Percentiles rank a stretch among this genome's conserved stretches.
These are phyloP conservation scores for Lamprotornis superbus DNA, from an alignment of 2,113 vertebrate species.

Conservation along the genomic window DNA sequence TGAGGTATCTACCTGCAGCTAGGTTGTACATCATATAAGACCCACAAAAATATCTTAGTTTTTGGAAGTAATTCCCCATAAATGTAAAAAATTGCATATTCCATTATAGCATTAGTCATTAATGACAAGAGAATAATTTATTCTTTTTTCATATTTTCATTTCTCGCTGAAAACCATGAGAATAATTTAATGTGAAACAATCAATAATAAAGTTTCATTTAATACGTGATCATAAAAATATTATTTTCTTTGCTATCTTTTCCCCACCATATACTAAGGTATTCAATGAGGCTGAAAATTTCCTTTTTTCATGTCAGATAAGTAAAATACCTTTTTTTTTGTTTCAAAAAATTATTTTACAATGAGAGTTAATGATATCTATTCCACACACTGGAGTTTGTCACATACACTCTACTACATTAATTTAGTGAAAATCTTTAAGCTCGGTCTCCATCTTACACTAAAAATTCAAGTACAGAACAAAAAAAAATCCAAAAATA, in stretches of 20 bases:
- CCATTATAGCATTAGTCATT: neutral
- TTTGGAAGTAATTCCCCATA: neutral
- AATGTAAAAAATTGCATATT: neutral
- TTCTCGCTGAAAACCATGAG: neutral
- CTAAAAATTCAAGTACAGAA: neutral
- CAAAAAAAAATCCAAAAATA: neutral
- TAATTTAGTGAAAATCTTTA: neutral
- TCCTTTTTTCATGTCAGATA: neutral
- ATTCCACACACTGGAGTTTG: neutral
- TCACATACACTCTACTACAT: neutral
- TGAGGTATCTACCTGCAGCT: neutral
- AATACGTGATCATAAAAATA: neutral
- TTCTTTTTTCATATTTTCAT: neutral
- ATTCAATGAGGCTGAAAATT: neutral
- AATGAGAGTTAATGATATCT: neutral
- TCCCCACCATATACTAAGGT: neutral
- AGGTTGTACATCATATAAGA: neutral
- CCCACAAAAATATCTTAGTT: neutral
- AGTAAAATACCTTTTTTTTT: neutral
- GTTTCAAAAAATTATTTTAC: neutral
- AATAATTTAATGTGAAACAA: neutral
- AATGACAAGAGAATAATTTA: neutral
- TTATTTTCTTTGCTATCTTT: neutral
- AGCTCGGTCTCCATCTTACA: neutral
- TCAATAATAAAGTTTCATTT: neutral